A percentile compares a stretch with the other conserved stretches of the same genome.
Evolutionary conservation across 2,797 vertebrate species (phyloP).

Genomic region (Moxostoma hubbsi): DNA sequence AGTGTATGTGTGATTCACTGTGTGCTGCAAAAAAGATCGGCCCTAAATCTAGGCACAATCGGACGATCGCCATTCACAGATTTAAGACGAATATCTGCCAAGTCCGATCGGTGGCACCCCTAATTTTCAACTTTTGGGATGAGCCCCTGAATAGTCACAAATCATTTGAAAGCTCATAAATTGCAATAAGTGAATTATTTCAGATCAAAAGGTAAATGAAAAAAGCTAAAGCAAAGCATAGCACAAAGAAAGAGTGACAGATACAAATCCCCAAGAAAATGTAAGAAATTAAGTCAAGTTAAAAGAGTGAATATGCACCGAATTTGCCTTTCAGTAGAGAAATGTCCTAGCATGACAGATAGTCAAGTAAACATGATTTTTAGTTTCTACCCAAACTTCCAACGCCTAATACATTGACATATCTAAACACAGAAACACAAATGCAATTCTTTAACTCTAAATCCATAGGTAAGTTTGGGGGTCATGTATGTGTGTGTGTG

Average conservation of each 20-base stretch:
- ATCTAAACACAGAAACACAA: not conserved
- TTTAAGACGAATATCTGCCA: no score
- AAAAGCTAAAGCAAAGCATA: not conserved
- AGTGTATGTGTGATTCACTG: no score
- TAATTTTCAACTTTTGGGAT: no score
- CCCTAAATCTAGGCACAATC: no score
- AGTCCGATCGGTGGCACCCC: no score
- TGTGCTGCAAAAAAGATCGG: no score
- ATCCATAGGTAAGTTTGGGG: not conserved
- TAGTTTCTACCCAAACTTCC: not conserved
- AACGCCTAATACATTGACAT: conserved; percentile 18
- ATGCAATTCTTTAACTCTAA: not conserved
- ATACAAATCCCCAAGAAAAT: not conserved
- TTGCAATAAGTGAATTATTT: not conserved
- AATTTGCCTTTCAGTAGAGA: not conserved
- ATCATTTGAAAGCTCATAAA: not conserved
- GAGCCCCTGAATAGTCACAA: no score
- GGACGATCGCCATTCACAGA: no score
- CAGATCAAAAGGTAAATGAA: not conserved
- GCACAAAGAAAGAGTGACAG: not conserved
- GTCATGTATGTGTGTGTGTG: not conserved
- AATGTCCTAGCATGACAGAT: not conserved
- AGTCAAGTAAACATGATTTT: conserved; percentile 27
- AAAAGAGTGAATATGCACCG: not conserved
- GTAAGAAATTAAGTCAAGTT: not conserved